Evolutionary conservation across 2,797 vertebrate genomes (phyloP), one percentile per base, ranked within the genome.

Genomic region (Eptatretus atami): DNA sequence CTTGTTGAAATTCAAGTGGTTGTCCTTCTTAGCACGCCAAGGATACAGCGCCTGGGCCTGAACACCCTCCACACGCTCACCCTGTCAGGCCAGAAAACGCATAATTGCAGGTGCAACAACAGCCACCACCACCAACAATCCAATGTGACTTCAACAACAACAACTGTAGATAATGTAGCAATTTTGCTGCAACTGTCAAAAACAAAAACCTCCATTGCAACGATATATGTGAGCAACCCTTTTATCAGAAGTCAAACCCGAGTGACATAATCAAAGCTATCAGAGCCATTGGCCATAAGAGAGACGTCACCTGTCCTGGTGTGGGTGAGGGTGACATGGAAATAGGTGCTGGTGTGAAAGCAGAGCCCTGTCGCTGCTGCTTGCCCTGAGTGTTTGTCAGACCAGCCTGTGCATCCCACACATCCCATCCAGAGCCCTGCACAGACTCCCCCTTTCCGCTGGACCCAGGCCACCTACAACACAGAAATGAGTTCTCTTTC

Each of bases 1-100:
- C 71, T 98, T 98, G 76, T 98, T 98, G 74, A 98, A 98, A 73
- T 95, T 98, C 63, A 98, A 78, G 70, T 95, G 92, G 80, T 98
- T 98, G 72, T 98, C 92, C 67, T 98, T 98, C 71, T 98, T 98
- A 0, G 86, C 88, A 71, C 88, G 79, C 92, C 92, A 96, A 1
- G 92, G 88, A 68, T 96, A 98, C 68, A 98, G 73, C 12, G 92
- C 87, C 74, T 98, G 92, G 0, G 88, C 88, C 72, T 98, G 86
- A 2, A 96, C 81, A 31, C 92, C 92, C 57, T 96, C 92, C 2
- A 96, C 92, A 68, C 93, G 95, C 71, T 98, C 92, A 1, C 92
- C 92, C 88, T 92, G 72, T 67, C 1, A 64, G 64, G 63, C 53
- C 12, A 12, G 6, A 44, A 44, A 44, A 44, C 31, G 6, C 31